Evolutionary conservation across 2,113 vertebrate species (phyloP).

Genomic region (Chrysemys picta): DNA sequence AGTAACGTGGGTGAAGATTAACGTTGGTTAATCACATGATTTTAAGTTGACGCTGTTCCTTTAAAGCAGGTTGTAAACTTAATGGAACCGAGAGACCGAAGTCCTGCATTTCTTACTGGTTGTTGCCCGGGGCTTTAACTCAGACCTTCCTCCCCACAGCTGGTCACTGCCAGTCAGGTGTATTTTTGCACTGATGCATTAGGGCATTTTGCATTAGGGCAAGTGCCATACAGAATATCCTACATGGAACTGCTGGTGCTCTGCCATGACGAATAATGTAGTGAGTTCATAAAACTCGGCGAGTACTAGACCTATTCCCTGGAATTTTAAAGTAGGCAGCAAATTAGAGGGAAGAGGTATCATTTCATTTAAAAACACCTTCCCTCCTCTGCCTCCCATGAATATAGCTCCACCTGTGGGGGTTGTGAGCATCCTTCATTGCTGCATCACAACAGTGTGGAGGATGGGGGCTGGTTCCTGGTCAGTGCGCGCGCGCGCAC

Average conservation of each 20-base stretch:
- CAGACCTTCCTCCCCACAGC: neutral
- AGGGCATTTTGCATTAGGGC: neutral
- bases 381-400: neutral
- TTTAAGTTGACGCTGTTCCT: neutral
- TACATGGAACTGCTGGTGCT: neutral
- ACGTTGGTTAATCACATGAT: neutral
- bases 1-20: neutral
- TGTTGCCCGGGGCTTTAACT: neutral
- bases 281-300: neutral
- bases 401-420: neutral
- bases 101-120: neutral
- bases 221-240: neutral
- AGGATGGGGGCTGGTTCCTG: no score
- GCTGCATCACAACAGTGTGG: neutral
- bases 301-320: neutral
- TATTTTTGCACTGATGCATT: neutral
- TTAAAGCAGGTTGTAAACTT: neutral
- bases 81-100: neutral
- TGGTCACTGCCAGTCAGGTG: neutral
- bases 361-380: neutral
- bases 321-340: neutral
- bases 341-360: no score
- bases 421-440: neutral
- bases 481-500: no score
- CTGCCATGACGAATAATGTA: neutral